These are phyloP conservation scores for Saimiri boliviensis DNA, from an alignment of 2,113 vertebrate species.

Conservation along the genomic window DNA sequence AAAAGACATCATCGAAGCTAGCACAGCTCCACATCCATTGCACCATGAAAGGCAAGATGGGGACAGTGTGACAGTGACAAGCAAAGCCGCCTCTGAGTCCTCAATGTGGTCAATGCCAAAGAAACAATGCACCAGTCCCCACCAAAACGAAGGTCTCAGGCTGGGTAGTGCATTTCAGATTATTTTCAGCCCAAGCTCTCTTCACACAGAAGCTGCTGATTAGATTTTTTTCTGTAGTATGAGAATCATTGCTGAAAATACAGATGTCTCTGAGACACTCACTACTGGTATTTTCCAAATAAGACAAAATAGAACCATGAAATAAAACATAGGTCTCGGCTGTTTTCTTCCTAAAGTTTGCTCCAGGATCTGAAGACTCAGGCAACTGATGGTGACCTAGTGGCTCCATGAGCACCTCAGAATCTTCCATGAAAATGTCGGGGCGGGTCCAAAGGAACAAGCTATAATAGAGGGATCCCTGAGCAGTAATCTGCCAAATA, in stretches of 20 bases:
- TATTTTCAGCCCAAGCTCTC: conserved; percentile 36
- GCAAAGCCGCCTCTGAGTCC: conserved; percentile 21
- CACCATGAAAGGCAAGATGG: conserved; percentile 45
- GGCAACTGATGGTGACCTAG: neutral
- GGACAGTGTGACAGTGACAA: neutral
- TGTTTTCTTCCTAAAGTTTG: neutral
- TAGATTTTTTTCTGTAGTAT: neutral
- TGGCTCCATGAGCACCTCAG: neutral
- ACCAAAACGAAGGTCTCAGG: neutral
- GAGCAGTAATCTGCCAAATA: neutral
- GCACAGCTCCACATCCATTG: neutral
- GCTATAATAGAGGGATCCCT: neutral
- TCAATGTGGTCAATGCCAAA: neutral
- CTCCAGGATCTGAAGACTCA: neutral
- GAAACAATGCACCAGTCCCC: neutral
- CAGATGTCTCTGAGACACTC: conserved; percentile 54
- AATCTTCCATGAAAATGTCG: neutral
- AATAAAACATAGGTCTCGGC: conserved; percentile 31
- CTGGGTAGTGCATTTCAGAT: neutral
- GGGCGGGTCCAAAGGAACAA: neutral
- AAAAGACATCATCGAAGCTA: conserved; percentile 3
- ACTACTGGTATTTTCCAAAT: conserved; percentile 43
- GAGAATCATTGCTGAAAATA: conserved; percentile 53
- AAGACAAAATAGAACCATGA: conserved; percentile 39
- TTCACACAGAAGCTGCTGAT: conserved; percentile 22